Conservation (phyloP, 2,888 invertebrate genomes). For the Halictus quadricinctus region DNA sequence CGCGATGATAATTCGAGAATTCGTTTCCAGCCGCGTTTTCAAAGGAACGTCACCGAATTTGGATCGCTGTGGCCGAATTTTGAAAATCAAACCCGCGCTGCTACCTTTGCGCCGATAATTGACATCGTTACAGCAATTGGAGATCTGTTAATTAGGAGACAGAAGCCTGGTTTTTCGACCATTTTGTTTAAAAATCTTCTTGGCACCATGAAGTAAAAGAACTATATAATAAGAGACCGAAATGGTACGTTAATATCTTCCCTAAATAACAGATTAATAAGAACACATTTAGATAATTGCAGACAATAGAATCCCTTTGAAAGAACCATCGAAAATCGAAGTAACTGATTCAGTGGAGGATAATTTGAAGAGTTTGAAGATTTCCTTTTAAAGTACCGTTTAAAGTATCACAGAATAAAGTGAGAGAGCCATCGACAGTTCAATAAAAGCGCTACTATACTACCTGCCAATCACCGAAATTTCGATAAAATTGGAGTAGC, state of each 20-base stretch:
- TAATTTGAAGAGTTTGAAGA: background rate
- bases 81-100: background rate
- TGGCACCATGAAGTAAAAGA: too few species aligned
- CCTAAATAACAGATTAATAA: background rate
- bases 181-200: too few species aligned
- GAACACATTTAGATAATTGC: background rate
- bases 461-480: background rate
- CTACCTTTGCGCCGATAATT: background rate
- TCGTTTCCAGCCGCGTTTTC: background rate
- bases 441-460: background rate
- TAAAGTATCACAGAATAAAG: background rate
- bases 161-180: background rate
- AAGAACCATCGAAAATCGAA: background rate
- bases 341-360: background rate
- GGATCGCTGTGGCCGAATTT: background rate
- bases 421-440: background rate
- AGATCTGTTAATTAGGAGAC: background rate
- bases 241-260: background rate
- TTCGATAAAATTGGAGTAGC: background rate
- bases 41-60: background rate
- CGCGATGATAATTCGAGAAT: conserved; percentile 7
- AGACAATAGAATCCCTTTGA: background rate
- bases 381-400: background rate
- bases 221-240: too few species aligned
- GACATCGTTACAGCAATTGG: background rate